phyloP scores from a whole-genome alignment of 2,888 invertebrate genomes.

The Sipha maydis region DNA sequence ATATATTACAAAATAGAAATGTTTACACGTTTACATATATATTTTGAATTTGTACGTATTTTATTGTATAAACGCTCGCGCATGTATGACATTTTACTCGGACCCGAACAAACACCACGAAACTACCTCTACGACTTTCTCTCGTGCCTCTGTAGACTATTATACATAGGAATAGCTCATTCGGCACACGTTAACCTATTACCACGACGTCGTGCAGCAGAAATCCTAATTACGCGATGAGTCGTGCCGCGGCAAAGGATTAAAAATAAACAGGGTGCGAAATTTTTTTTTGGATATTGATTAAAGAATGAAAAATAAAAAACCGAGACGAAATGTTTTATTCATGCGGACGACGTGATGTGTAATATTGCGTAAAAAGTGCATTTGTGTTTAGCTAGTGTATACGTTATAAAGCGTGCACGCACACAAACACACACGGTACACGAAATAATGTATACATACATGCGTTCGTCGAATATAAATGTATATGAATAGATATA shows the following conservation, averaged over 20 bases:
- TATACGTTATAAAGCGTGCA: not conserved
- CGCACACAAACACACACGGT: not conserved
- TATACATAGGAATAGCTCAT: too few relatives aligned
- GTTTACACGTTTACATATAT: too few relatives aligned
- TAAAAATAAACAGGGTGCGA: not conserved
- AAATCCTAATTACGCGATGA: not conserved
- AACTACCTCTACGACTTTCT: too few relatives aligned
- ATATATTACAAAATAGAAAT: too few relatives aligned
- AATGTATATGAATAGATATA: not conserved
- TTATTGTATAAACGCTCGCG: too few relatives aligned
- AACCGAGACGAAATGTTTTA: not conserved
- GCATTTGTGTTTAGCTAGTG: not conserved
- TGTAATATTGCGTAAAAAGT: slow-evolving; percentile 10
- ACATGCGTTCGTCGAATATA: not conserved
- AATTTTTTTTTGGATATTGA: not conserved
- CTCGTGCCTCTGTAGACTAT: too few relatives aligned
- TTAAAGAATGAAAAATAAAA: not conserved
- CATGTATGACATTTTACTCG: too few relatives aligned
- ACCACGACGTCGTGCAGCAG: too few relatives aligned
- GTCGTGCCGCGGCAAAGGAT: not conserved
- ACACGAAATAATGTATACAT: not conserved
- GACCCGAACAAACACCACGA: too few relatives aligned
- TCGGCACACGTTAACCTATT: too few relatives aligned
- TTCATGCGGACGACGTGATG: not conserved
- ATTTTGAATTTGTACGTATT: too few relatives aligned